phyloP scores from a whole-genome alignment of 2,797 vertebrate genomes.

The Falco concolor region DNA sequence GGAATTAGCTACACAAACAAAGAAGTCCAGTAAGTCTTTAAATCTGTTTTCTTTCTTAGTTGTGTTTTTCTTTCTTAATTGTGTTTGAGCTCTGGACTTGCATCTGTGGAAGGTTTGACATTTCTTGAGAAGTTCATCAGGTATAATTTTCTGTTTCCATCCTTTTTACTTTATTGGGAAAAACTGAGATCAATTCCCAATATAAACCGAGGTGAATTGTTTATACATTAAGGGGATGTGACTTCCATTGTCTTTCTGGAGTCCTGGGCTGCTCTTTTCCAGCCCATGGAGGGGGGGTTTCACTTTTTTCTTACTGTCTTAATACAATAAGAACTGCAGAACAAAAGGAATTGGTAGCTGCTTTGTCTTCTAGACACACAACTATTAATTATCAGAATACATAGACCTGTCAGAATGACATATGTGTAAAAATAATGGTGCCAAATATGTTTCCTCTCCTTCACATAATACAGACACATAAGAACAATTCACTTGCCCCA shows the following conservation, averaged over 20 bases:
- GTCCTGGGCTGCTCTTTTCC: constrained; percentile 22
- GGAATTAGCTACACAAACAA: neutral
- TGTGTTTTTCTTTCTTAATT: neutral
- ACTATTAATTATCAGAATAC: constrained; percentile 43
- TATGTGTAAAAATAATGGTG: neutral
- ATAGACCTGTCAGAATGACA: constrained; percentile 33
- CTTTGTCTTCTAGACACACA: constrained; percentile 4
- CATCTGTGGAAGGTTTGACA: neutral
- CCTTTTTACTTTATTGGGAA: neutral
- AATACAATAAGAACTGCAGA: neutral
- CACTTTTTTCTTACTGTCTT: neutral
- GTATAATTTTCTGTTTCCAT: neutral
- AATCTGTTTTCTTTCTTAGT: neutral
- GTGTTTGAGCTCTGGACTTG: neutral
- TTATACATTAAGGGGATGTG: neutral
- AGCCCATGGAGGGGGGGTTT: constrained; percentile 11
- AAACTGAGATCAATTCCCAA: neutral
- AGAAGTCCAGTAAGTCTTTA: neutral
- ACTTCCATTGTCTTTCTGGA: constrained; percentile 31
- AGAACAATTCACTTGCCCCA: neutral
- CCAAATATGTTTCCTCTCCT: neutral
- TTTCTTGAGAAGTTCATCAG: neutral
- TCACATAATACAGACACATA: neutral
- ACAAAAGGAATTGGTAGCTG: neutral
- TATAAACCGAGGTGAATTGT: neutral